Percentiles rank a stretch among this genome's conserved stretches.
These are phyloP conservation scores for Petrolisthes cinctipes DNA, from an alignment of 2,888 invertebrate genomes.

Conservation along the genomic window DNA sequence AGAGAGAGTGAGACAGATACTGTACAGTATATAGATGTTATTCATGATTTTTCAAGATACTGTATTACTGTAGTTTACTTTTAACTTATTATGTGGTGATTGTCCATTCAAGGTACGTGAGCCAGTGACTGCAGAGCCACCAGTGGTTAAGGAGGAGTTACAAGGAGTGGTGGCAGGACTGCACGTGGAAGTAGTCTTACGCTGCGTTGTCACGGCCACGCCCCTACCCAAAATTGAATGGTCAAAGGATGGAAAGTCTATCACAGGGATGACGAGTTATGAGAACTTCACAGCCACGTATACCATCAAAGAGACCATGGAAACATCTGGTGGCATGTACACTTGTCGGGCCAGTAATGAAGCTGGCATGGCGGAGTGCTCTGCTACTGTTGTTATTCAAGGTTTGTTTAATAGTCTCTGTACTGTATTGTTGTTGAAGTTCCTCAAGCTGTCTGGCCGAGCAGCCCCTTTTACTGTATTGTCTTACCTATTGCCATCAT, in stretches of 20 bases:
- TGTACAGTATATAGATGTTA: not conserved
- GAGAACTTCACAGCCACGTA: slow-evolving; percentile 64
- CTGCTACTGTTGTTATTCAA: slow-evolving; percentile 68
- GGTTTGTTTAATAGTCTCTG: slow-evolving; percentile 43
- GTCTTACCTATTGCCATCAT: too few relatives aligned
- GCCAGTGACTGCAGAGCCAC: slow-evolving; percentile 75
- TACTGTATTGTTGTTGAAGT: too few relatives aligned
- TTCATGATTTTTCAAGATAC: too few relatives aligned
- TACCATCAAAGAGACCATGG: slow-evolving; percentile 60
- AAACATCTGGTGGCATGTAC: slow-evolving; percentile 68
- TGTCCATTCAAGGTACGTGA: slow-evolving; percentile 78
- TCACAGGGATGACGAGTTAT: slow-evolving; percentile 50
- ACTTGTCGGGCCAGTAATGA: slow-evolving; percentile 71
- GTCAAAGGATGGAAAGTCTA: slow-evolving; percentile 67
- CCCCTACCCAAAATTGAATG: slow-evolving; percentile 75
- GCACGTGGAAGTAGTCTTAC: slow-evolving; percentile 78
- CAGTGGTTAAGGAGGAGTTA: slow-evolving; percentile 79
- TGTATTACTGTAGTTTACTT: too few relatives aligned
- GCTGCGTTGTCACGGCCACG: slow-evolving; percentile 82
- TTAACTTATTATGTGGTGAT: not conserved
- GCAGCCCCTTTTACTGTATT: too few relatives aligned
- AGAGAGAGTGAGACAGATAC: too few relatives aligned
- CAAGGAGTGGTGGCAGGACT: slow-evolving; percentile 78
- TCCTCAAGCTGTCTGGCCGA: too few relatives aligned
- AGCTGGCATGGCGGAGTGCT: slow-evolving; percentile 72